Evolutionary conservation across 2,888 invertebrate species (phyloP).

Genomic region (Cheilosia urbana): DNA sequence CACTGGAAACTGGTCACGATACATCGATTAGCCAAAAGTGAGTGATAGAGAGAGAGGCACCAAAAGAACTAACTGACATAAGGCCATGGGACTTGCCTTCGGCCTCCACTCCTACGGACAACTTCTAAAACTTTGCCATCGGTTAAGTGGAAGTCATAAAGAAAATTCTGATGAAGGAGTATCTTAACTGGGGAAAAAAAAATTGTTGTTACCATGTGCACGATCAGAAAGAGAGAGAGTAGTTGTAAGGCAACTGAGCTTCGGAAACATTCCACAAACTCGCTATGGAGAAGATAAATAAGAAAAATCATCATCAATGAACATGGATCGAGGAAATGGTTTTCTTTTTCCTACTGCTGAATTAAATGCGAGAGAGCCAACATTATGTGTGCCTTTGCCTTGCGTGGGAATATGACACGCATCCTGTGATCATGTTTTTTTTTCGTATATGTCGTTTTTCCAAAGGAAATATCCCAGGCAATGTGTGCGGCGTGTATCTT

Average conservation of each 20-base stretch:
- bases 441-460: slow-evolving; percentile 38
- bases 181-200: slow-evolving; percentile 12
- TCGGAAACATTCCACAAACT: slow-evolving; percentile 25
- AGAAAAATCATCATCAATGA: slow-evolving; percentile 49
- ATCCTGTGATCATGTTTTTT: slow-evolving; percentile 55
- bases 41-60: neutral
- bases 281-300: neutral
- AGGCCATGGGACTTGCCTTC: slow-evolving; percentile 28
- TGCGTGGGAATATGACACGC: slow-evolving; percentile 69
- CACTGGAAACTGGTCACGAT: slow-evolving; percentile 71
- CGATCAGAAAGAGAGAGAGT: slow-evolving; percentile 12
- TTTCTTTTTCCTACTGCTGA: slow-evolving; percentile 40
- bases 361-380: slow-evolving; percentile 45
- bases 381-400: slow-evolving; percentile 40
- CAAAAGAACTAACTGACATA: slow-evolving; percentile 34
- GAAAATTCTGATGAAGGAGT: slow-evolving; percentile 19
- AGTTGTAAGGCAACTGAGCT: slow-evolving; percentile 19
- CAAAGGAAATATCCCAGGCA: slow-evolving; percentile 36
- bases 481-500: slow-evolving; percentile 10
- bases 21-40: slow-evolving; percentile 43
- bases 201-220: slow-evolving; percentile 23
- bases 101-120: slow-evolving; percentile 6
- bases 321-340: slow-evolving; percentile 34
- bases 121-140: slow-evolving; percentile 25
- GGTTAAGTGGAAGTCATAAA: slow-evolving; percentile 30